Base-by-base conservation (phyloP, 2,888 invertebrate species). In the Linyphia triangularis region DNA sequence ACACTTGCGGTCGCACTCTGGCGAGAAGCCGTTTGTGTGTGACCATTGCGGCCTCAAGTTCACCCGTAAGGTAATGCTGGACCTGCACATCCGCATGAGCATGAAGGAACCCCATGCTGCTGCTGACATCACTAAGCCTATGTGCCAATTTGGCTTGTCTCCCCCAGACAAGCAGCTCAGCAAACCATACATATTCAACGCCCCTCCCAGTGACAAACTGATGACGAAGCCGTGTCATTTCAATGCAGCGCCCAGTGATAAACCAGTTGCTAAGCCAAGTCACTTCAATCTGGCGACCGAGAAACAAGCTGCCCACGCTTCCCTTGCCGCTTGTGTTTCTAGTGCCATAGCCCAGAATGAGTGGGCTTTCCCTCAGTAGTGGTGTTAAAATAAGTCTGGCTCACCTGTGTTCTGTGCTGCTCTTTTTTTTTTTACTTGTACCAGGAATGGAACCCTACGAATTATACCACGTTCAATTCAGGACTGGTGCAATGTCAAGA, bases 341-440 rank as follows among this genome's bases (percentile, higher is more conserved):
- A 88, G 81, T 88, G 86, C 86, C 86, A 88, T 88, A 81, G 81
- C 86, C 81, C 86, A 81, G 51, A 88, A 88, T 75, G 86, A 88
- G 59, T 88, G 86, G 86, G 86, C 86, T n/a, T 88, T 88, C 10
- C 86, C 86, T 9, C 86, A 88, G 67, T 88, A 88, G 73, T 24
- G 63, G 33, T 24, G 28, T 72, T 43, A 57, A 24, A 33, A 19
- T 73, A 33, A 22, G 19, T 77, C 57, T 77, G 65, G 10, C 33
- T 82, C 59, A 61, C 70, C 61, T 73, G 43, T 72, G 61, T 73
- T 73, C 40, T 40, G 22, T 40, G 13, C 16, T 70, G 10, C 28
- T 13, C 43, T 43, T 59, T 73, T 33, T n/a, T n/a, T 72, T 75
- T 33, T 57, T 6, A 9, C 28, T 61, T 7, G 22, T 37, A 37